Evolutionary conservation across 2,113 vertebrate genomes (phyloP), one percentile per base, ranked within the genome.

Genomic region (Nannospalax galili): DNA sequence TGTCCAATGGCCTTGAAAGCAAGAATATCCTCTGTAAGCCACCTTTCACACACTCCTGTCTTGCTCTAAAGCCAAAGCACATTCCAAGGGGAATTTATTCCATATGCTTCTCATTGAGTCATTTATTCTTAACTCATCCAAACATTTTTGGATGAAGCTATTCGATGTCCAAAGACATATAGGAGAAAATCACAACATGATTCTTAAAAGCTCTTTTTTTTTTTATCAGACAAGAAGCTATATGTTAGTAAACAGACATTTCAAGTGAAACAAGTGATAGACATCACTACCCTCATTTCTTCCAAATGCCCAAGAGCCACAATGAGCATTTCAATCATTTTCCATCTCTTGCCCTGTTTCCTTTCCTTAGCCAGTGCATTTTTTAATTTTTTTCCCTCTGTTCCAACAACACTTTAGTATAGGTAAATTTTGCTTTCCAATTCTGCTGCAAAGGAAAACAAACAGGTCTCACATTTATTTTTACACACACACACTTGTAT

Each of bases 181-280:
- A 60, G 1, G 42, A 86, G 60, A 90, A 60, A 74, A 92, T 92
- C 69, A 86, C 74, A 95, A 92, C 78, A 95, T 10, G n/a, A 82
- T 82, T 94, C 73, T 92, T 90, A 19, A 79, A 79, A 52, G 32
- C 22, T 82, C 35, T 65, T 73, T 85, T 28, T 92, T 65, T 73
- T 85, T 28, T 92, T 95, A 73, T 60, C 92, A 95, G 77, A 90
- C 28, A 78, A 95, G 81, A 93, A 91, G 65, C 35, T 2, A 3
- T 58, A 91, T 89, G 88, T 89, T 89, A 73, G 93, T 92, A 92
- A 97, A 96, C 73, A 94, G 85, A 84, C 88, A 67, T 87, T 95
- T 84, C 92, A 87, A 89, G 82, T 67, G 80, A 78, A 90, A 91
- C 12, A 60, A 92, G 62, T 70, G 69, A 88, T 1, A 1, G 73